phyloP scores from a whole-genome alignment of 1,140 invertebrate genomes.

The Drosophila sechellia region DNA sequence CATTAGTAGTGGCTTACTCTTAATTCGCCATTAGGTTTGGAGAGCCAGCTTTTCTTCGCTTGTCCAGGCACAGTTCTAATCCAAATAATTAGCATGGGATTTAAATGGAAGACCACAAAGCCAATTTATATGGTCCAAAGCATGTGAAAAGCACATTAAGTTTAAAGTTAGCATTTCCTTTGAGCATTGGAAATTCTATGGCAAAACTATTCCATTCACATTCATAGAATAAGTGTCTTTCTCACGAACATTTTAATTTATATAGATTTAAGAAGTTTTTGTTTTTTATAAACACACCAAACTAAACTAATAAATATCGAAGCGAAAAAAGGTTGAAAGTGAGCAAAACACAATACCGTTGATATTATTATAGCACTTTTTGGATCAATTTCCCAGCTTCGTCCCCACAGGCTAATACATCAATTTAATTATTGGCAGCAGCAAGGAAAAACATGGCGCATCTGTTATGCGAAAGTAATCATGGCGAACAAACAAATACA shows the following conservation, averaged over 20 bases:
- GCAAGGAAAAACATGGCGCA: slow-evolving; percentile 24
- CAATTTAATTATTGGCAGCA: slow-evolving; percentile 68
- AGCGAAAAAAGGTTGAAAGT: no score
- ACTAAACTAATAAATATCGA: background rate
- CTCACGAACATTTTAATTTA: no score
- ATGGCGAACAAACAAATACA: slow-evolving; percentile 37
- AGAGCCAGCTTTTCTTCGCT: background rate
- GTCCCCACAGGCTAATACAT: slow-evolving; percentile 64
- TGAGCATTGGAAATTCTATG: background rate
- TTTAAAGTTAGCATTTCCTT: no score
- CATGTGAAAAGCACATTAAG: background rate
- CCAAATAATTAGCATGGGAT: background rate
- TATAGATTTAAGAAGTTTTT: no score
- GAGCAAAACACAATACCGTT: background rate
- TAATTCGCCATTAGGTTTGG: background rate
- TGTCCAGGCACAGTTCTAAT: background rate
- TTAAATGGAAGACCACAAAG: background rate
- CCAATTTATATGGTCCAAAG: background rate
- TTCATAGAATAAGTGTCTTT: no score
- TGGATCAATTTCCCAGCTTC: background rate
- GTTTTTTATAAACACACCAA: background rate
- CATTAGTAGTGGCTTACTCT: slow-evolving; percentile 3
- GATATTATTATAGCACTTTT: slow-evolving; percentile 6
- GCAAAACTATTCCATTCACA: no score
- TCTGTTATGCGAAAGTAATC: slow-evolving; percentile 45